Base-by-base conservation (phyloP, 2,888 invertebrate species). In the Liodrosophila aerea region DNA sequence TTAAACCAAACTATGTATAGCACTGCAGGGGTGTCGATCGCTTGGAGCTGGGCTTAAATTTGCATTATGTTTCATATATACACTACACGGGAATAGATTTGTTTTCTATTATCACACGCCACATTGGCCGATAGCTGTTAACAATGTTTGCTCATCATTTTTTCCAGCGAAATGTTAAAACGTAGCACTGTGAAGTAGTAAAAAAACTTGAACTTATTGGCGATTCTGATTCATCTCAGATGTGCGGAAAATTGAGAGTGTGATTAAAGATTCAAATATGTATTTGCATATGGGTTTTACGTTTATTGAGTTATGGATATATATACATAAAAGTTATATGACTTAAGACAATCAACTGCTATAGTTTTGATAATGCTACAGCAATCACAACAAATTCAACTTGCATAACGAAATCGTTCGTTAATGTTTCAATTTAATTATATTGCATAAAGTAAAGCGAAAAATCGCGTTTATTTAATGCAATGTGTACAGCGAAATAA, bases 361-460 rank as follows among this genome's bases (percentile, higher is more conserved):
- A 29, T 36, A 31, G 44, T 27, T 49, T 54, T 33, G 12, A 30
- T 16, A 57, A 64, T 52, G 27, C 39, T 9, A 33, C 13, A 61
- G 29, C 2, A 45, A 39, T 12, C 11, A 46, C 8, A 51, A 39
- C 57, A 59, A 37, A 37, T 52, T 43, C 53, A 73, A 62, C 57
- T 56, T 69, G 66, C 78, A 75, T 68, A 66, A 58, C 67, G 73
- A 80, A 83, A 83, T 66, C 73, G 73, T 80, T 80, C 81, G 76
- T 78, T 78, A 76, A 83, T 80, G 73, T 50, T 64, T 66, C 61
- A 53, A 80, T 76, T 78, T 78, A 78, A 83, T 76, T 80, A 64
- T 54, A 64, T 73, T 71, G 70, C 76, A 65, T 47, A 70, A 68
- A 69, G 54, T 58, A 52, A 56, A 50, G 54, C 67, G 54, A 57